phyloP scores from a whole-genome alignment of 2,888 invertebrate species.

The Prostheceraeus crozeri region DNA sequence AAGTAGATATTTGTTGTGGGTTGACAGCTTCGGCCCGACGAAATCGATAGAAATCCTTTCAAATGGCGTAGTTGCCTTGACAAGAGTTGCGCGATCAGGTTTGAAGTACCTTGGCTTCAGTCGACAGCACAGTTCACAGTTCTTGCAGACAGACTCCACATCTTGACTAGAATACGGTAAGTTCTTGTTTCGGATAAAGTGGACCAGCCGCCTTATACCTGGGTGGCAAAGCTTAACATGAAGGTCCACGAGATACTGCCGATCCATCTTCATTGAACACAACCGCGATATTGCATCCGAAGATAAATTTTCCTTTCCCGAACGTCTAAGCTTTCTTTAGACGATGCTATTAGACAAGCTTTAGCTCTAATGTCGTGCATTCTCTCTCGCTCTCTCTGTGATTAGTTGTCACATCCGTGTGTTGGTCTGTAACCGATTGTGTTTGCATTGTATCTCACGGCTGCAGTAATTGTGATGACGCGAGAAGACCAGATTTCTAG shows the following conservation, averaged over 20 bases:
- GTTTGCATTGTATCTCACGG: no score
- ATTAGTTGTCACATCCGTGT: no score
- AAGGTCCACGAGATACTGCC: slow-evolving; percentile 11
- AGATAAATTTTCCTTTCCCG: slow-evolving; percentile 37
- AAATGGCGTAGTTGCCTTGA: slow-evolving; percentile 41
- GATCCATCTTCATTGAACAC: background rate
- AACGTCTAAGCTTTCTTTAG: no score
- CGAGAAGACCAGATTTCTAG: no score
- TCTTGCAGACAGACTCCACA: background rate
- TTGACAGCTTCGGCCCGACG: slow-evolving; percentile 42
- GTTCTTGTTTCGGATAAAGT: slow-evolving; percentile 35
- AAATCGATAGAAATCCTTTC: slow-evolving; percentile 43
- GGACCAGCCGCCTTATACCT: slow-evolving; percentile 21
- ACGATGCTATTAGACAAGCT: no score
- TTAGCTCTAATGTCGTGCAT: no score
- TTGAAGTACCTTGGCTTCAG: slow-evolving; percentile 37
- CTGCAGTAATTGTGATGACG: no score
- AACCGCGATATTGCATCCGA: slow-evolving; percentile 38
- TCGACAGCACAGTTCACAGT: slow-evolving; percentile 35
- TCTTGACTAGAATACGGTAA: slow-evolving; percentile 35
- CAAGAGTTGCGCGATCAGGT: slow-evolving; percentile 25
- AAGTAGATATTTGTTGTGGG: slow-evolving; percentile 41
- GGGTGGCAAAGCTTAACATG: slow-evolving; percentile 35
- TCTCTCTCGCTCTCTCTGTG: no score
- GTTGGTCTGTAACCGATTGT: no score